Base-by-base conservation (phyloP, 2,797 vertebrate species). In the Urocyon cinereoargenteus region DNA sequence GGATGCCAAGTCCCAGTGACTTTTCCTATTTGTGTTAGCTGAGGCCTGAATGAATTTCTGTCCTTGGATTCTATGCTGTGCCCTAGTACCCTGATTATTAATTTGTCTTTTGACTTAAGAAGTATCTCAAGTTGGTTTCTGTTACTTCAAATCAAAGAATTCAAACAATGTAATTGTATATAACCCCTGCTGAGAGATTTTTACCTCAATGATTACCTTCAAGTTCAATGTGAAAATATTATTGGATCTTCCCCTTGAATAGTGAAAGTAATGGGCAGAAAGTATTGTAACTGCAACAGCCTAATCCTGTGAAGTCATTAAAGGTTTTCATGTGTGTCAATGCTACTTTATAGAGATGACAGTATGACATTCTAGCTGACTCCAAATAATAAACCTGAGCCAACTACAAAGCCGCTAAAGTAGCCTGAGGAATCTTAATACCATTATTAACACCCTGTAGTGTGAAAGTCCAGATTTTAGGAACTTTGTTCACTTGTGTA, bases 211-310 rank as follows among this genome's bases (percentile, higher is more conserved):
- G 57, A 90, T 82, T 92, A 73, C 6, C 21, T 45, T 90, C 77
- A 78, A 95, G 90, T 18, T 93, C 93, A 82, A 70, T 85, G 91
- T 93, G 79, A 91, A 94, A 97, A 94, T 95, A 93, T 82, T 92
- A 92, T 13, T 84, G 55, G 55, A 82, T 70, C 49, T 87, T 91
- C 24, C 45, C 88, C 55, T 78, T 66, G 45, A 96, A 62, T 9
- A 88, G 62, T 75, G 4, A 64, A 28, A 49, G 24, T 88, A 90
- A 86, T 26, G 14, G n/a, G 34, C 85, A 97, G 78, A 90, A 91
- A 92, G 53, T 49, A 62, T 61, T n/a, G 1, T 73, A 90, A 87
- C 64, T n/a, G 11, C 55, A 83, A 36, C 11, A 57, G 14, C 16
- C 51, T 88, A 82, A 75, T 90, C 51, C 64, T 66, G 12, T 86